Percentiles rank a stretch among this genome's conserved stretches.
Conservation (phyloP, 64 coral and sea anemone genomes). For the Hydrozoanthus tunicans region DNA sequence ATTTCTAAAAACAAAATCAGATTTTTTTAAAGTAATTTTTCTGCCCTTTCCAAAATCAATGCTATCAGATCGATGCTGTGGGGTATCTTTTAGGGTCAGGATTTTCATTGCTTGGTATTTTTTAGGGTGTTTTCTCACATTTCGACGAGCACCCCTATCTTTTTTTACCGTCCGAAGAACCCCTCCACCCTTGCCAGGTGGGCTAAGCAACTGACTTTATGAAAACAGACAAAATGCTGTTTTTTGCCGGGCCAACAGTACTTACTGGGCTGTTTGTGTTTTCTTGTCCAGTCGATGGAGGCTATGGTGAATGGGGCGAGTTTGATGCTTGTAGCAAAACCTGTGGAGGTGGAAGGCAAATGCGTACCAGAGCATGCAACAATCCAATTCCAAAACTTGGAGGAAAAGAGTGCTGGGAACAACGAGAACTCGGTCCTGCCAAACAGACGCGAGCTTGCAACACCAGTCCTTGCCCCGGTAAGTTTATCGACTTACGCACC, state of each 20-base stretch:
- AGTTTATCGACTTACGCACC: background rate
- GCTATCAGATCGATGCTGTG: too few relatives aligned
- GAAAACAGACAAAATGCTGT: too few relatives aligned
- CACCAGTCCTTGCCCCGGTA: slow-evolving; percentile 76
- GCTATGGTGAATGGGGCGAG: slow-evolving; percentile 56
- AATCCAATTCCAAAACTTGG: slow-evolving; percentile 68
- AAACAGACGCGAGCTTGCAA: slow-evolving; percentile 64
- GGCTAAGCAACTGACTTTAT: too few relatives aligned
- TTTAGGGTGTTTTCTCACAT: too few relatives aligned
- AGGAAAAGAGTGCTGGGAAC: slow-evolving; percentile 58
- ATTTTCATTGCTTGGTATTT: too few relatives aligned
- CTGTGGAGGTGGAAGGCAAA: slow-evolving; percentile 57
- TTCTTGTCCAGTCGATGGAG: slow-evolving; percentile 63
- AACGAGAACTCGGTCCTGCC: slow-evolving; percentile 63
- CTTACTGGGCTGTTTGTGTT: background rate
- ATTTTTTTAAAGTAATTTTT: too few relatives aligned
- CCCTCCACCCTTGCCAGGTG: too few relatives aligned
- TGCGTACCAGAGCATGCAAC: slow-evolving; percentile 60
- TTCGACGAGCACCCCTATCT: too few relatives aligned
- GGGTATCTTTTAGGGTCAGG: too few relatives aligned
- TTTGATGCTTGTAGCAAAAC: slow-evolving; percentile 47
- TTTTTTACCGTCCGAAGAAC: too few relatives aligned
- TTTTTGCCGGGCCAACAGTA: background rate
- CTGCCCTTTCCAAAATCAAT: too few relatives aligned
- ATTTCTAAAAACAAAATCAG: too few relatives aligned